Evolutionary conservation across 2,113 vertebrate genomes (phyloP).

Genomic region (Ranitomeya imitator): DNA sequence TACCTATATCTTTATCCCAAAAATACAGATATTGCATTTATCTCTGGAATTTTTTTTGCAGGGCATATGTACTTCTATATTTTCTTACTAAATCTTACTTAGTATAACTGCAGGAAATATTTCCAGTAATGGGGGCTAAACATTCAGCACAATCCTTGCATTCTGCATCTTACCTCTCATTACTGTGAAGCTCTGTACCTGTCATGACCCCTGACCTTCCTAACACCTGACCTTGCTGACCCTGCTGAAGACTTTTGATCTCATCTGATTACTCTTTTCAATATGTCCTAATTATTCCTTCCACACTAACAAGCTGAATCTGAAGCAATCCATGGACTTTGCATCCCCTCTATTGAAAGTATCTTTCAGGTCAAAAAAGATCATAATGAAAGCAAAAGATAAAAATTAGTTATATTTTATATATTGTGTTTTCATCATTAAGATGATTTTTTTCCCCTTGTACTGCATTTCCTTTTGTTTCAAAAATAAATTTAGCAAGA

Average conservation of each 20-base stretch:
- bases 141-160: not conserved
- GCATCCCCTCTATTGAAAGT: no score
- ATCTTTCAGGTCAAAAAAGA: no score
- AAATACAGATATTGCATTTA: no score
- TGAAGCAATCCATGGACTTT: not conserved
- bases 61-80: not conserved
- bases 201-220: not conserved
- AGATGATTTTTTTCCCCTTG: no score
- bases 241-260: not conserved
- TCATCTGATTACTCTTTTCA: not conserved
- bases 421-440: no score
- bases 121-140: not conserved
- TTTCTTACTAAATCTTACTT: not conserved
- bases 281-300: not conserved
- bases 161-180: not conserved
- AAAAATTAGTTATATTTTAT: no score
- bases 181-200: not conserved
- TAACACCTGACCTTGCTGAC: not conserved
- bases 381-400: no score
- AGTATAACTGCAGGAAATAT: not conserved
- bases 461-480: no score
- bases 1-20: no score
- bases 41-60: no score
- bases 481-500: no score
- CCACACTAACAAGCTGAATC: not conserved